A percentile compares a stretch with the other conserved stretches of the same genome.
Conservation (phyloP, 2,797 vertebrate genomes). For the Falco novaeseelandiae region DNA sequence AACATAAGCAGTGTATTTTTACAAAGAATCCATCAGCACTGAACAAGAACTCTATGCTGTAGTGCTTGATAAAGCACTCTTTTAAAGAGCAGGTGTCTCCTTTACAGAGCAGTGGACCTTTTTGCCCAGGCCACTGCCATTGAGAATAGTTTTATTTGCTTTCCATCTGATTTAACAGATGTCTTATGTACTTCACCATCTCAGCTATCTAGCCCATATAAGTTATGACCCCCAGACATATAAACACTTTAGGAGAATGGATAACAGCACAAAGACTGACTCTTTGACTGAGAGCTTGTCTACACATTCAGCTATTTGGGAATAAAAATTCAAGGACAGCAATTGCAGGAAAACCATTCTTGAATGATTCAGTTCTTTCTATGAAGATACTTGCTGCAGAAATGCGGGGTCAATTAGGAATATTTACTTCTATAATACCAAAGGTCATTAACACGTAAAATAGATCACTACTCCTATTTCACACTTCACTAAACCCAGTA, state of each 20-base stretch:
- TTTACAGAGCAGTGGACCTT: neutral
- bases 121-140: neutral
- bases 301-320: neutral
- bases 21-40: neutral
- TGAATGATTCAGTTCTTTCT: neutral
- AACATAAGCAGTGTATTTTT: neutral
- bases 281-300: constrained; percentile 25
- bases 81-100: neutral
- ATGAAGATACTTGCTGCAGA: neutral
- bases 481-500: neutral
- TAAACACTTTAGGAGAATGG: constrained; percentile 30
- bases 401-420: neutral
- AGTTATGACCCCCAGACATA: constrained; percentile 4
- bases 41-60: neutral
- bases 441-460: neutral
- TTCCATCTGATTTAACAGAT: constrained; percentile 41
- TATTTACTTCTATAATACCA: neutral
- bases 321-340: constrained; percentile 46
- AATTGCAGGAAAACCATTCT: neutral
- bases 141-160: constrained; percentile 31
- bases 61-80: neutral
- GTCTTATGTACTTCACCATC: constrained; percentile 12
- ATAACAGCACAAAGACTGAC: neutral
- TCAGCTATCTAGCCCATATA: neutral
- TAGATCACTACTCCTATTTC: neutral